phyloP scores from a whole-genome alignment of 2,888 invertebrate species.

The Pseudanteris insignis region DNA sequence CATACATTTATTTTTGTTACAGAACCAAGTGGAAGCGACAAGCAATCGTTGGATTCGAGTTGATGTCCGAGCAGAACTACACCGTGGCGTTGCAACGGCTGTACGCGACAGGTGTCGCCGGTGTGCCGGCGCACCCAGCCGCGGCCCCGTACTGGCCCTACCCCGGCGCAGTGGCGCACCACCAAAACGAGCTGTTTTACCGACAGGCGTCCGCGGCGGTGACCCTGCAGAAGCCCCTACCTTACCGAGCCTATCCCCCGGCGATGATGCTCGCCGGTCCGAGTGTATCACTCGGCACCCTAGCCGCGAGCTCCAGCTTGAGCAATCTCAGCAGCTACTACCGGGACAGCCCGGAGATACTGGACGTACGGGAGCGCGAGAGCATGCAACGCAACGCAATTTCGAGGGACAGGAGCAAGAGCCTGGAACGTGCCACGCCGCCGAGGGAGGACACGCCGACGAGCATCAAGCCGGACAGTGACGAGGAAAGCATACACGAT shows the following conservation, averaged over 20 bases:
- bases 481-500: conserved; percentile 65
- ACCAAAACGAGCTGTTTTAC: conserved; percentile 81
- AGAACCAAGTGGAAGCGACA: conserved; percentile 99
- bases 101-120: conserved; percentile 74
- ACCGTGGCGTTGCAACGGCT: conserved; percentile 94
- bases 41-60: conserved; percentile 95
- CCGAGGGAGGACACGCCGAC: conserved; percentile 59
- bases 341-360: conserved; percentile 57
- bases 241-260: conserved; percentile 72
- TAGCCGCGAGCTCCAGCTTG: conserved; percentile 73
- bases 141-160: conserved; percentile 64
- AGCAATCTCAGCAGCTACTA: conserved; percentile 61
- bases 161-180: conserved; percentile 67
- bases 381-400: conserved; percentile 49
- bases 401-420: conserved; percentile 57
- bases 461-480: conserved; percentile 61
- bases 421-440: conserved; percentile 54
- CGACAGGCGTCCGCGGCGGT: conserved; percentile 80
- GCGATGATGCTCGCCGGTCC: conserved; percentile 74
- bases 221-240: conserved; percentile 87
- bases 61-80: conserved; percentile 96
- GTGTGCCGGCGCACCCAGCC: conserved; percentile 58
- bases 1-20: conserved; percentile 68
- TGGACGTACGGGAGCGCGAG: conserved; percentile 54
- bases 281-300: conserved; percentile 73